Percentiles rank a stretch among this genome's conserved stretches.
phyloP scores from a whole-genome alignment of 2,888 invertebrate genomes.

The Drosophila merina region DNA sequence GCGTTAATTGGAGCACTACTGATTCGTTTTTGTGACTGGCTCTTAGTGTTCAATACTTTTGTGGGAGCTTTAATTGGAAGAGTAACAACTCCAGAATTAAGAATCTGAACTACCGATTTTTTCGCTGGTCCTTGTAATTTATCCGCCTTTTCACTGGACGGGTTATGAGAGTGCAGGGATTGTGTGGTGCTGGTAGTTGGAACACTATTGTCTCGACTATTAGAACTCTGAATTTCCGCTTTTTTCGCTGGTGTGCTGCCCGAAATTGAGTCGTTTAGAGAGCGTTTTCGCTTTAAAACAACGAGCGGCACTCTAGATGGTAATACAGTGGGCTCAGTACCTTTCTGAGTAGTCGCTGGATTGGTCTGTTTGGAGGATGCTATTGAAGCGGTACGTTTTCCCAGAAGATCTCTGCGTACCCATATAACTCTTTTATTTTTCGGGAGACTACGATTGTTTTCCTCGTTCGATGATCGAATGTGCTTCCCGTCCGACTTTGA shows the following conservation, averaged over 20 bases:
- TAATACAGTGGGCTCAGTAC: not conserved
- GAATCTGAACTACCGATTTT: not conserved
- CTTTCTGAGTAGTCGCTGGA: not conserved
- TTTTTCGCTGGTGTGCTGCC: not conserved
- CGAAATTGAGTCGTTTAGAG: not conserved
- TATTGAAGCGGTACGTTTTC: not conserved
- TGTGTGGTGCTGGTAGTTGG: too few species aligned
- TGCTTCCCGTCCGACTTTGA: not conserved
- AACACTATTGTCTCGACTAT: too few species aligned
- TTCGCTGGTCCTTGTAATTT: not conserved
- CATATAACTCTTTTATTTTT: not conserved
- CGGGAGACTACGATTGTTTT: not conserved
- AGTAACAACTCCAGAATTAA: not conserved
- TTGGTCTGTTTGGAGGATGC: not conserved
- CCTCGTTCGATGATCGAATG: not conserved
- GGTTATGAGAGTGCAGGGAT: too few species aligned
- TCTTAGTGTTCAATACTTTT: too few species aligned
- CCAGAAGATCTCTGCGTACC: not conserved
- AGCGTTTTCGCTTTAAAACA: not conserved
- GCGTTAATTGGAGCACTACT: too few species aligned
- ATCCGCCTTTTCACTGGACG: too few species aligned
- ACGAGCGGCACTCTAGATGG: not conserved
- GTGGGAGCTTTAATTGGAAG: too few species aligned
- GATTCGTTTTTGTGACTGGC: too few species aligned
- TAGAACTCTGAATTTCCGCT: too few species aligned